These are phyloP conservation scores for Macaria notata DNA, from an alignment of 2,888 invertebrate genomes.

Conservation along the genomic window DNA sequence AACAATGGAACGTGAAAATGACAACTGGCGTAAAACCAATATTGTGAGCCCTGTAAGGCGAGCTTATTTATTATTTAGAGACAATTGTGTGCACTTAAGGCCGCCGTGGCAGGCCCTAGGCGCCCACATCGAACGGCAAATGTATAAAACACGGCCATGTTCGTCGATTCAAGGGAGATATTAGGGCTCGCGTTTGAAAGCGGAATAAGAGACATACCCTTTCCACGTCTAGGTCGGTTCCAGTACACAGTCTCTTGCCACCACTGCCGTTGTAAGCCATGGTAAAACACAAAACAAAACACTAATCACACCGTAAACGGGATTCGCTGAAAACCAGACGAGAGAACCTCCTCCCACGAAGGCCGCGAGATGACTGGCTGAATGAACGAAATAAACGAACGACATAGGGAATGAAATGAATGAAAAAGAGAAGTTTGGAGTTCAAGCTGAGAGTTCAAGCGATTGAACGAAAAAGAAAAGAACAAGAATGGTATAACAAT, in stretches of 20 bases:
- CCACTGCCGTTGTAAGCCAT: constrained; percentile 89
- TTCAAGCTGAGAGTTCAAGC: too few species aligned
- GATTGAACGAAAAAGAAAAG: too few species aligned
- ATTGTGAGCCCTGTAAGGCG: constrained; percentile 26
- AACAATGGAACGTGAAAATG: constrained; percentile 70
- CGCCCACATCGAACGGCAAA: constrained; percentile 63
- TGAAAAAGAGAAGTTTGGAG: too few species aligned
- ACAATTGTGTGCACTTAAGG: constrained; percentile 27
- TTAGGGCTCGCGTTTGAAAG: constrained; percentile 46
- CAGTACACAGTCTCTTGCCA: constrained; percentile 80
- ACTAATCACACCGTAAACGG: constrained; percentile 79
- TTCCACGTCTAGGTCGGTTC: constrained; percentile 77
- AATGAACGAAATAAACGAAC: constrained; percentile 26
- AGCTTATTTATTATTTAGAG: constrained; percentile 37
- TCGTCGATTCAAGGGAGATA: constrained; percentile 57
- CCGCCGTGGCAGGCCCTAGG: constrained; percentile 40
- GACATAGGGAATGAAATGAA: too few species aligned
- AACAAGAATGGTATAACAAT: too few species aligned
- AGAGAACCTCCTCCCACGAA: constrained; percentile 52
- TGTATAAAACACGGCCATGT: constrained; percentile 79
- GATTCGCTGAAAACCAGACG: constrained; percentile 53
- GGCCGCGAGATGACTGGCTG: constrained; percentile 71
- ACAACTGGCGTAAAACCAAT: constrained; percentile 48
- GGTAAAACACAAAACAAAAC: constrained; percentile 84
- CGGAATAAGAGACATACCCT: constrained; percentile 63